Percentiles rank a stretch among this genome's conserved stretches.
Evolutionary conservation across 2,797 vertebrate genomes (phyloP).

Genomic region (Pseudochromis fuscus): DNA sequence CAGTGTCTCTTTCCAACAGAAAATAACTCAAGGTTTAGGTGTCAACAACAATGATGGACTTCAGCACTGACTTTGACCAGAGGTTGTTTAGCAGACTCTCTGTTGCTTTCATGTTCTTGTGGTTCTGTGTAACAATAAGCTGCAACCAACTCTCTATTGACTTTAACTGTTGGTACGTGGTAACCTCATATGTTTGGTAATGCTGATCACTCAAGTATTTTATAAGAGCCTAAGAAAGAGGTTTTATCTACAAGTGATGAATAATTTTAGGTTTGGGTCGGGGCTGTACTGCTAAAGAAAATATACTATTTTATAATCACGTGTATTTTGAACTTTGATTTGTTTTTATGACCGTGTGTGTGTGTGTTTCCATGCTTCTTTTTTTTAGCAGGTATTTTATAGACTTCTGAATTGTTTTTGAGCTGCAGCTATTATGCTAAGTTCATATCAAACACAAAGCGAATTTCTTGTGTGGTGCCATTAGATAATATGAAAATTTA

Average conservation of each 20-base stretch:
- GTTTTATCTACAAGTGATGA: neutral
- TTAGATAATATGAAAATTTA: no score
- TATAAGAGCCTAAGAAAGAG: no score
- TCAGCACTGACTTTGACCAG: conserved; percentile 4
- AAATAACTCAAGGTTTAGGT: conserved; percentile 35
- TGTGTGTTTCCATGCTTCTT: no score
- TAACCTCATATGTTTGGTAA: neutral
- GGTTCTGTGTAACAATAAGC: neutral
- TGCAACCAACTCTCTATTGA: neutral
- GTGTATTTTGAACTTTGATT: no score
- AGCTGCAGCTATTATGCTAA: no score
- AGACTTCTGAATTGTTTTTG: no score
- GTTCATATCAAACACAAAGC: no score
- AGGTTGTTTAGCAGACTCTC: conserved; percentile 11
- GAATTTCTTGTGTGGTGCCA: no score
- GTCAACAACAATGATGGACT: conserved; percentile 10
- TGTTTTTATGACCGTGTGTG: no score
- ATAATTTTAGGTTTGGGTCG: neutral
- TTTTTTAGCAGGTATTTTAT: no score
- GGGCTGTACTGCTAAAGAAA: neutral
- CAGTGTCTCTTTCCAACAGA: conserved; percentile 37
- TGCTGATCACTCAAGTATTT: neutral
- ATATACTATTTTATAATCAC: neutral
- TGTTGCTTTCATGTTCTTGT: neutral
- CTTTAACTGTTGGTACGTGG: neutral